A percentile compares a stretch with the other conserved stretches of the same genome.
phyloP scores from a whole-genome alignment of 1,140 invertebrate species.

The Lordiphosa mommai region DNA sequence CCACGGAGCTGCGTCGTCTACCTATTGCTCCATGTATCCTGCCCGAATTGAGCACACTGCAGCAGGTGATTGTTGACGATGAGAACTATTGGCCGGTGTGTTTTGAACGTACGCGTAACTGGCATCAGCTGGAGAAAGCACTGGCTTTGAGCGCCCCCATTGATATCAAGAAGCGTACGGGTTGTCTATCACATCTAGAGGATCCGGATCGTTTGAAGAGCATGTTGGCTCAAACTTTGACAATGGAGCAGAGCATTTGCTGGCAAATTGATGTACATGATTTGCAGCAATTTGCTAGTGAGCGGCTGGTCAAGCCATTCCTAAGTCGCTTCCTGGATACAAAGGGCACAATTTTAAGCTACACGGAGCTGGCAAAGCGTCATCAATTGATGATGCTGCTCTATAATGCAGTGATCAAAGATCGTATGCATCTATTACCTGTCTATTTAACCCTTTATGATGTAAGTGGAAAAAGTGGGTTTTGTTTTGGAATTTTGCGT shows the following conservation, averaged over 20 bases:
- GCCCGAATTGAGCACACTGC: slow-evolving; percentile 89
- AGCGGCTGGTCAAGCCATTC: slow-evolving; percentile 84
- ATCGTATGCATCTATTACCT: slow-evolving; percentile 89
- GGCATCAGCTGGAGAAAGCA: slow-evolving; percentile 88
- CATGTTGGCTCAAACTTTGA: slow-evolving; percentile 90
- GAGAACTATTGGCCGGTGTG: slow-evolving; percentile 92
- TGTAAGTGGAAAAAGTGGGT: slow-evolving; percentile 81
- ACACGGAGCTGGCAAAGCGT: slow-evolving; percentile 81
- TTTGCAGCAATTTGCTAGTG: slow-evolving; percentile 86
- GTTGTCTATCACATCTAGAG: slow-evolving; percentile 92
- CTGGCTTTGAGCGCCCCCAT: slow-evolving; percentile 86
- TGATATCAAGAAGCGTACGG: slow-evolving; percentile 93
- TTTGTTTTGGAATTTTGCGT: not conserved
- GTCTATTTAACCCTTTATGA: slow-evolving; percentile 87
- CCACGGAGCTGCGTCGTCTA: slow-evolving; percentile 53
- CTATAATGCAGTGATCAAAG: slow-evolving; percentile 92
- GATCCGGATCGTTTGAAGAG: slow-evolving; percentile 93
- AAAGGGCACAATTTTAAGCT: slow-evolving; percentile 35
- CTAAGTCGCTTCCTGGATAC: slow-evolving; percentile 84
- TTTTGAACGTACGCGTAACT: slow-evolving; percentile 90
- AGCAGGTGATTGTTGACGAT: slow-evolving; percentile 89
- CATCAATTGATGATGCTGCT: slow-evolving; percentile 88
- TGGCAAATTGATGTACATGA: slow-evolving; percentile 82
- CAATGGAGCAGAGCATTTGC: slow-evolving; percentile 84
- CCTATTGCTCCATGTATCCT: slow-evolving; percentile 89